A percentile compares a stretch with the other conserved stretches of the same genome.
Evolutionary conservation across 2,888 invertebrate genomes (phyloP).

Genomic region (Polymixis lichenea): DNA sequence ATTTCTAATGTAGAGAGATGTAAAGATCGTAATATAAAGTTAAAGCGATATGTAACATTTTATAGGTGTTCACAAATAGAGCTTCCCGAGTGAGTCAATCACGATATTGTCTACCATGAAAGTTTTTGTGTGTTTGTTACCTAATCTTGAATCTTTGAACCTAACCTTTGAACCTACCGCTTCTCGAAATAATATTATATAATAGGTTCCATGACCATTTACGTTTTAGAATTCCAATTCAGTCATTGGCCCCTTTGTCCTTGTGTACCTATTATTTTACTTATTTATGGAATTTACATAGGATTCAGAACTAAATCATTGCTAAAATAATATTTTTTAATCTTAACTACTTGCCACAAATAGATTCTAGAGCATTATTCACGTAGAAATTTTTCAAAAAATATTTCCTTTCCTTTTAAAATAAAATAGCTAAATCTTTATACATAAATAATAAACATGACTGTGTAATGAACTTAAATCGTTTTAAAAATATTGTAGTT

Average conservation of each 20-base stretch:
- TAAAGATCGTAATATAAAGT: conserved; percentile 78
- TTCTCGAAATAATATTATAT: conserved; percentile 34
- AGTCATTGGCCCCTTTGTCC: conserved; percentile 38
- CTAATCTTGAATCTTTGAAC: conserved; percentile 27
- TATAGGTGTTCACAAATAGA: conserved; percentile 85
- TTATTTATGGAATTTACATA: conserved; percentile 38
- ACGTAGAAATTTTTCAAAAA: conserved; percentile 46
- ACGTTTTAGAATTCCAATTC: conserved; percentile 21
- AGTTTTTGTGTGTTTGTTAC: conserved; percentile 69
- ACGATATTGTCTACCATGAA: conserved; percentile 81
- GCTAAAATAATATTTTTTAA: conserved; percentile 42
- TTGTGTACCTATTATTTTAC: conserved; percentile 29
- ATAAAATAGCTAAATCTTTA: conserved; percentile 51
- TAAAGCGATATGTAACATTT: conserved; percentile 66
- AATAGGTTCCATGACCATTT: conserved; percentile 16
- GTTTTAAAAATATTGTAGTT: conserved; percentile 64
- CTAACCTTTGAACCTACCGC: conserved; percentile 22
- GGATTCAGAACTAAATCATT: conserved; percentile 39
- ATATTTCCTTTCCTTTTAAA: conserved; percentile 41
- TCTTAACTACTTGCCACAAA: conserved; percentile 52
- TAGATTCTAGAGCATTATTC: conserved; percentile 57
- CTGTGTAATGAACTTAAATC: conserved; percentile 63
- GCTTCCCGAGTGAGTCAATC: conserved; percentile 84
- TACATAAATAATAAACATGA: conserved; percentile 57
- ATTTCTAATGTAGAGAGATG: conserved; percentile 82